Conservation (phyloP, 2,113 vertebrate genomes). For the Petroica traversi region DNA sequence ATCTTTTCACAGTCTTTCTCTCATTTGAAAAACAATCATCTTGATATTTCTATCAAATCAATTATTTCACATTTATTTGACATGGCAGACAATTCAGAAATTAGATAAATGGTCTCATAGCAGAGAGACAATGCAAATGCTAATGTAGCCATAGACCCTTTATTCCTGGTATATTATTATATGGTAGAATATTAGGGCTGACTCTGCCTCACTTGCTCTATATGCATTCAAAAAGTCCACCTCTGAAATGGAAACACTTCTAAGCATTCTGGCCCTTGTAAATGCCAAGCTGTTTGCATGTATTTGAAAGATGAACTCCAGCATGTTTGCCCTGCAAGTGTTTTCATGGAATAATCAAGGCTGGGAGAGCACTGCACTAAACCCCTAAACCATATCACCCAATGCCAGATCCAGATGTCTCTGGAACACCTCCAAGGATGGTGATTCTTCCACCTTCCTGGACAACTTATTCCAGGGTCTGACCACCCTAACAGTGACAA, state of each 20-base stretch:
- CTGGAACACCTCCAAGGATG: neutral
- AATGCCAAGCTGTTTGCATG: neutral
- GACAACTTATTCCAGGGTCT: neutral
- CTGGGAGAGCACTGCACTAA: neutral
- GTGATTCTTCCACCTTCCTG: too few species aligned
- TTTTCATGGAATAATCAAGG: neutral
- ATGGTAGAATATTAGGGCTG: neutral
- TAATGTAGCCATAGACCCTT: neutral
- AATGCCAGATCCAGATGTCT: neutral
- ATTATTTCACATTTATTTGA: neutral
- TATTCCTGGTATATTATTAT: neutral
- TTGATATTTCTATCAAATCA: neutral
- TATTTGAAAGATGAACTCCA: neutral
- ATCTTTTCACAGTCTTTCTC: neutral
- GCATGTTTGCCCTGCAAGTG: neutral
- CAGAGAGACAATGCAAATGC: neutral
- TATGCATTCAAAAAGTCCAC: neutral
- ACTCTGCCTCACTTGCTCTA: neutral
- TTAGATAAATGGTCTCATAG: neutral
- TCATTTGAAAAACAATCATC: neutral
- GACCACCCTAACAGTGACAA: neutral
- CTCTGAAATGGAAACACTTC: neutral
- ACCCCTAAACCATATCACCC: neutral
- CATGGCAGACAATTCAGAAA: neutral
- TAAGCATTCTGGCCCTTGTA: neutral